A percentile compares a stretch with the other conserved stretches of the same genome.
Evolutionary conservation across 2,113 vertebrate genomes (phyloP).

Genomic region (Tyrannus savana): DNA sequence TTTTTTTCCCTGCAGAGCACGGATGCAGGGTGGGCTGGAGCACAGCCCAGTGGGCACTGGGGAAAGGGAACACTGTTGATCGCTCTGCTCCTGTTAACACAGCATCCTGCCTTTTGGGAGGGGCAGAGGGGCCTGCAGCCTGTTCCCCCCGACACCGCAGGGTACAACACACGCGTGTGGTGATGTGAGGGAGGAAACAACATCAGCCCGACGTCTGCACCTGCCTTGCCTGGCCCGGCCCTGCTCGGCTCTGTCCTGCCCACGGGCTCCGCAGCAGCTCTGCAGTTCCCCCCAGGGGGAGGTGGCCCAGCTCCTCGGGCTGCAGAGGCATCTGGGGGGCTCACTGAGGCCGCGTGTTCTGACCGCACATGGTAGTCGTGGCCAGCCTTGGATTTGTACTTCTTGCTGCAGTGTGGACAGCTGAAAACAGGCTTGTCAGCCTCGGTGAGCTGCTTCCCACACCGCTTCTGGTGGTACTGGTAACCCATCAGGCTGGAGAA

Average conservation of each 20-base stretch:
- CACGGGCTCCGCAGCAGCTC: conserved; percentile 40
- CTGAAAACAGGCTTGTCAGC: conserved; percentile 86
- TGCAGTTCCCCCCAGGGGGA: neutral
- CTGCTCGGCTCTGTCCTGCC: conserved; percentile 55
- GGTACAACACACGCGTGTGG: neutral
- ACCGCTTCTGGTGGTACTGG: conserved; percentile 95
- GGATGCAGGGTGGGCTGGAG: neutral
- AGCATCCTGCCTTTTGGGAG: neutral
- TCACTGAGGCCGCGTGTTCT: conserved; percentile 79
- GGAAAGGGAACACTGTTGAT: neutral
- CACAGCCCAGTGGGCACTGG: neutral
- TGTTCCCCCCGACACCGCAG: accelerated
- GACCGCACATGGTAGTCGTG: conserved; percentile 92
- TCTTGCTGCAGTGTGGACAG: conserved; percentile 89
- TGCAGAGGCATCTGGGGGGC: neutral
- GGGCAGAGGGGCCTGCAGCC: neutral
- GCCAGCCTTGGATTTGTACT: conserved; percentile 92
- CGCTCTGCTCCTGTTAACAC: accelerated
- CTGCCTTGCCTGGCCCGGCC: conserved; percentile 57
- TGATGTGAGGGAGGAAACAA: neutral
- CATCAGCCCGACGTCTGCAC: conserved; percentile 22
- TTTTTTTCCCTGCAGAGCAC: neutral
- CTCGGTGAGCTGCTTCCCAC: conserved; percentile 86
- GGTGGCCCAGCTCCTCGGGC: conserved; percentile 40
- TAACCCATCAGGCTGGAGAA: conserved; percentile 97